These are phyloP conservation scores for Ceuthmochares aereus DNA, from an alignment of 2,113 vertebrate genomes.

Conservation along the genomic window DNA sequence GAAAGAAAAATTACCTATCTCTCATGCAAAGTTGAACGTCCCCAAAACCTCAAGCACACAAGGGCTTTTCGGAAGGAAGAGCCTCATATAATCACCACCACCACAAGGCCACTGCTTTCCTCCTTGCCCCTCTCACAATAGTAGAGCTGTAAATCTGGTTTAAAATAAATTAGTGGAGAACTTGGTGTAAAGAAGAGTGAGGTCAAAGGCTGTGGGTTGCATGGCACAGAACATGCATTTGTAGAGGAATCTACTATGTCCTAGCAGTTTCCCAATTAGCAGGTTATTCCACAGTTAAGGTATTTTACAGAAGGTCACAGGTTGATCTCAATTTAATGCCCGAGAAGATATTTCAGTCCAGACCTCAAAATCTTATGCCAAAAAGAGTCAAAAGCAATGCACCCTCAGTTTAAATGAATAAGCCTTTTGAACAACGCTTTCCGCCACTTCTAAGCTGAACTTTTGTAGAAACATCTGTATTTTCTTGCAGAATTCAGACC, in stretches of 20 bases:
- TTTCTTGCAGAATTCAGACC: not conserved
- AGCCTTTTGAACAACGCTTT: not conserved
- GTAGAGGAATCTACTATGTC: not conserved
- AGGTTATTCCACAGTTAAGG: not conserved
- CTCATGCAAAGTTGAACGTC: not conserved
- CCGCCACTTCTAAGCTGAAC: not conserved
- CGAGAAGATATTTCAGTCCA: not conserved
- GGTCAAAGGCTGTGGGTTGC: not conserved
- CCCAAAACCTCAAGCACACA: not conserved
- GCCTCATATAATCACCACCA: not conserved
- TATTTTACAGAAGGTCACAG: not conserved
- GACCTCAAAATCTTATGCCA: not conserved
- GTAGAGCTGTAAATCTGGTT: not conserved
- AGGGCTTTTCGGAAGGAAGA: not conserved
- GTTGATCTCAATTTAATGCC: not conserved
- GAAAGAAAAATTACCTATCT: not conserved
- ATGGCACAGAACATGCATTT: not conserved
- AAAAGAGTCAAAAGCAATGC: not conserved
- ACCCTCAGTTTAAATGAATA: not conserved
- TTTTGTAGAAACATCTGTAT: not conserved
- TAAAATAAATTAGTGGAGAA: not conserved
- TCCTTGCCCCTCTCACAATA: fast-evolving
- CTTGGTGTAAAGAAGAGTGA: not conserved
- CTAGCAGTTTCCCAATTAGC: not conserved
- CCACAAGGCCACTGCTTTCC: not conserved